A percentile compares a stretch with the other conserved stretches of the same genome.
These are phyloP conservation scores for Cecidostiba fungosa DNA, from an alignment of 2,888 invertebrate species.

Conservation along the genomic window DNA sequence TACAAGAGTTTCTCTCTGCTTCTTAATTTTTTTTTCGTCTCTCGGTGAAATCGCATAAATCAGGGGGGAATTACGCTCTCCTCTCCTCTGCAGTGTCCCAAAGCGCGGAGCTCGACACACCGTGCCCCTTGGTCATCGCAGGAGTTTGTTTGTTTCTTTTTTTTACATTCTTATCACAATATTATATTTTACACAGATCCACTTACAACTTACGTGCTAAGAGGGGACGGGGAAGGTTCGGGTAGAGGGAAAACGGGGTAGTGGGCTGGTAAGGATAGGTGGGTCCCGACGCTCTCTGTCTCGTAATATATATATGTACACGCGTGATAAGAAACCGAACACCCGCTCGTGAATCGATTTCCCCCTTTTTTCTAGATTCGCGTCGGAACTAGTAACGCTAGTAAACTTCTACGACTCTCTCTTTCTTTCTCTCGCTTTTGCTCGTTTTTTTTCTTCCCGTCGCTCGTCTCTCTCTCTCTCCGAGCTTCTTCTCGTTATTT, in stretches of 20 bases:
- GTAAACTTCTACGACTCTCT: constrained; percentile 61
- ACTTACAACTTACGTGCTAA: constrained; percentile 74
- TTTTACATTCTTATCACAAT: constrained; percentile 79
- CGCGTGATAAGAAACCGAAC: constrained; percentile 50
- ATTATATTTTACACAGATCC: constrained; percentile 79
- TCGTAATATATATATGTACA: constrained; percentile 58
- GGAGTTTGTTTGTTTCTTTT: constrained; percentile 66
- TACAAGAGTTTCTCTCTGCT: constrained; percentile 72
- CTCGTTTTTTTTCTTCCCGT: constrained; percentile 23
- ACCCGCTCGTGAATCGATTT: constrained; percentile 52
- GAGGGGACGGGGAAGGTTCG: background rate
- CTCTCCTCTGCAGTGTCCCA: constrained; percentile 27
- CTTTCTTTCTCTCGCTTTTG: constrained; percentile 28
- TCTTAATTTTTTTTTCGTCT: constrained; percentile 9
- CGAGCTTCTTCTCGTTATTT: background rate
- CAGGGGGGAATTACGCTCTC: constrained; percentile 32
- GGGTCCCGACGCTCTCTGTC: constrained; percentile 54
- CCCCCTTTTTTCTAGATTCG: constrained; percentile 3
- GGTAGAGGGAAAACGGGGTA: background rate
- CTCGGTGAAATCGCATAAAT: constrained; percentile 73
- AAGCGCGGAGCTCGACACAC: constrained; percentile 40
- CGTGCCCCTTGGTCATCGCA: constrained; percentile 46
- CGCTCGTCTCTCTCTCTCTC: constrained; percentile 36
- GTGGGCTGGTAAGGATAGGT: constrained; percentile 9
- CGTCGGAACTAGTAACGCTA: constrained; percentile 63